Evolutionary conservation across 1,140 invertebrate species (phyloP), one percentile per base, ranked within the genome.

Genomic region (Thaumatotibia leucotreta): DNA sequence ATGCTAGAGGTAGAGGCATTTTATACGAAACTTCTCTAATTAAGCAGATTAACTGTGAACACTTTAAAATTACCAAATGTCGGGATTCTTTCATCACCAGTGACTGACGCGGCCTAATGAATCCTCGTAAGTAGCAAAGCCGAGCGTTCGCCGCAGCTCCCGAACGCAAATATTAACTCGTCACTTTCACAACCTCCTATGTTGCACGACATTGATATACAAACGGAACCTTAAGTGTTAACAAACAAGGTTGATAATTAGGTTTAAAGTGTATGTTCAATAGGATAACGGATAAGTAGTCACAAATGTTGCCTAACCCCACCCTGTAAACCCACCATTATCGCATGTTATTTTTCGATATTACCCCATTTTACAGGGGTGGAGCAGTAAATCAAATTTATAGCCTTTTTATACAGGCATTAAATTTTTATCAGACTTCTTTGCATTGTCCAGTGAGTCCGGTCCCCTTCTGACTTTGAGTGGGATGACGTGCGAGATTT

Each of bases 391-490:
- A 90, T 90, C 88, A 90, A 90, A 88, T 88, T 90, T 90, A 90
- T 88, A 70, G 82, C 82, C 83, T 82, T 90, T 90, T 88, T 90
- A 90, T 90, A 85, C 84, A 82, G 75, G 82, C 86, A 90, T 90
- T 90, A 90, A 90, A 88, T 85, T 88, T 88, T 90, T 90, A 90
- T 90, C 88, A 83, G 77, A 85, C 84, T 82, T 87, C 79, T 84
- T 69, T 82, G 67, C 76, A 81, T 83, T 86, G 87, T 90, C 87
- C 86, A 82, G 72, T 23, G 65, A 79, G 71, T 73, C 65, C 79
- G 80, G 77, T 80, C 75, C 80, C 75, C 76, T 78, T 75, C 77
- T 76, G 73, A 66, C 75, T 72, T 77, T 63, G 65, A 80, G 77
- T 75, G 73, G 67, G 65, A 71, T 58, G 52, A 45, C 39, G 39